Base-by-base conservation (phyloP, 2,797 vertebrate species). In the Scleropages formosus region DNA sequence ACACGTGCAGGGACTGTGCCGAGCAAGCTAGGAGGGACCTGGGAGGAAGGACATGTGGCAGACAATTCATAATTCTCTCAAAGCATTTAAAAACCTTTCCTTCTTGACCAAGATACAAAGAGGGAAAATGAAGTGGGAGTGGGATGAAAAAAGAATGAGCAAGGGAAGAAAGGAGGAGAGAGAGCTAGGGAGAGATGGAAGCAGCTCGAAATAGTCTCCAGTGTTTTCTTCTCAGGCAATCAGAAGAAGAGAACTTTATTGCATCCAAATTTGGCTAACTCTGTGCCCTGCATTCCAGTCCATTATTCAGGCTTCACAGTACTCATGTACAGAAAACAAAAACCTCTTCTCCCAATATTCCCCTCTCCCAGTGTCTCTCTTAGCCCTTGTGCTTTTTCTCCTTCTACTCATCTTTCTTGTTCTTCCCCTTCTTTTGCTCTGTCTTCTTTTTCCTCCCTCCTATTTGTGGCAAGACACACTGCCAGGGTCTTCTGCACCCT, bases 231-330 rank as follows among this genome's bases (percentile, higher is more conserved):
- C 26, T 47, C 27, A 8, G 75, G 75, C 20, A 56, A 73, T 72
- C 73, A 73, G 20, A 44, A 65, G 27, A 62, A 77, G 26, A 15
- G 66, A 49, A 67, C 47, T 39, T 65, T 77, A 27, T 77, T 51
- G 46, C 81, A 89, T 89, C 90, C 91, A 93, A 94, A 94, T 93
- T 91, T 94, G 91, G 92, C 87, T 89, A 91, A 92, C 93, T 81
- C 73, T 79, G 74, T 62, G 70, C 61, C 74, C 69, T 75, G 76
- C 80, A 81, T 82, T 81, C 70, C 73, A 79, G 67, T 76, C 53
- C 31, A 69, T 67, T 78, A 63, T 44, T 61, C 73, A 75, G 75
- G 59, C 75, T 66, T 31, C n/a, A 56, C 22, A 16, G 53, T 63
- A 53, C 47, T 46, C 53, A 39, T 1, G 27, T 18, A 39, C 49